These are phyloP conservation scores for Sphaerolaimus hirsutus DNA, from an alignment of 2,888 invertebrate genomes.

Conservation along the genomic window DNA sequence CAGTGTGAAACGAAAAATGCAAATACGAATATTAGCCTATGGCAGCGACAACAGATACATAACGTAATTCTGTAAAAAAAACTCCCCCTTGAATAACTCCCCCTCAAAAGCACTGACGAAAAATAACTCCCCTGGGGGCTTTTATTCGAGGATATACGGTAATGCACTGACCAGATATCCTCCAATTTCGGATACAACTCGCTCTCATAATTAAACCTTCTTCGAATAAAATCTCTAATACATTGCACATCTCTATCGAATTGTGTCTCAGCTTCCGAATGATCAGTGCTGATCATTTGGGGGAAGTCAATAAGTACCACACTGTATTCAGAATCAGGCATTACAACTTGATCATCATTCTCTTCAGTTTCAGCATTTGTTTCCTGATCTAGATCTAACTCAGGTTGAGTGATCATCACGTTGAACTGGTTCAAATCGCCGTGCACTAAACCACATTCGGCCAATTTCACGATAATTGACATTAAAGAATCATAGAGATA, in stretches of 20 bases:
- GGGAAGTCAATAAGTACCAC: constrained; percentile 87
- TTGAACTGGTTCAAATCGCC: constrained; percentile 99
- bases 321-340: too few species aligned
- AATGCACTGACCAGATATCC: constrained; percentile 27
- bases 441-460: constrained; percentile 83
- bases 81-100: too few species aligned
- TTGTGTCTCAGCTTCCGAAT: constrained; percentile 66
- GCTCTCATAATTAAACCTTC: constrained; percentile 66
- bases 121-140: too few species aligned
- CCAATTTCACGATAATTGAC: constrained; percentile 67
- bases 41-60: too few species aligned
- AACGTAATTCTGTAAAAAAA: too few species aligned
- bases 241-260: constrained; percentile 87
- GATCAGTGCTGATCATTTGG: constrained; percentile 88
- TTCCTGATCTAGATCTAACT: not conserved
- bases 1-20: too few species aligned
- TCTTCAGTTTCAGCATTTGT: not conserved
- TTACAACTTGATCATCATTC: too few species aligned
- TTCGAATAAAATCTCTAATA: constrained; percentile 64
- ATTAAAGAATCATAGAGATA: constrained; percentile 87
- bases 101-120: too few species aligned
- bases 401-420: constrained; percentile 42
- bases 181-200: constrained; percentile 31
- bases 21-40: too few species aligned
- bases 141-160: too few species aligned